Evolutionary conservation across 2,888 invertebrate genomes (phyloP), one percentile per base, ranked within the genome.

Genomic region (Endomychus coccineus): DNA sequence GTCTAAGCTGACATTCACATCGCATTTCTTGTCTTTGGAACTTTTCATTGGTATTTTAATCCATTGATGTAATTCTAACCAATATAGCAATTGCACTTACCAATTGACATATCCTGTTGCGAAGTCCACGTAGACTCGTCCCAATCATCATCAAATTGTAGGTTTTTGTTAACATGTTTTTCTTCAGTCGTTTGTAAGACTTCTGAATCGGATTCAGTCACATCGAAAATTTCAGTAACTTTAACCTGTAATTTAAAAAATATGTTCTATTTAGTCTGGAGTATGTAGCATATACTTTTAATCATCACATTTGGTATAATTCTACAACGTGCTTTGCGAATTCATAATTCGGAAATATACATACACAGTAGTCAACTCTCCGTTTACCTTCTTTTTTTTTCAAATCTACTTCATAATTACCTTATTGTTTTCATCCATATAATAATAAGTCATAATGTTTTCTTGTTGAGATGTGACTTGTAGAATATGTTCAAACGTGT

Each of bases 371-470:
- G n/a, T n/a, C n/a, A n/a, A n/a, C n/a, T n/a, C n/a, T n/a, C n/a
- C n/a, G n/a, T n/a, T n/a, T n/a, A n/a, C n/a, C n/a, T n/a, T n/a
- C n/a, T n/a, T n/a, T n/a, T n/a, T n/a, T n/a, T n/a, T n/a, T n/a
- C n/a, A n/a, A n/a, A n/a, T n/a, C n/a, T n/a, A n/a, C n/a, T n/a
- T 11, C 10, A 25, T 25, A 25, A 25, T 51, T 61, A 80, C 83
- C 72, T 86, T 82, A 64, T 88, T 86, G 54, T 87, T 78, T 51
- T 83, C 81, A 61, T 91, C 90, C 61, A 86, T 78, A 62, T 91
- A 94, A 67, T 92, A 91, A 67, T 87, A 92, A 1, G 90, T 84
- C 71, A 92, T 85, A 5, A 89, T 71, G 0, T 91, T 84, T 51
- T 94, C 92, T 56, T 91, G 88, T 51, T 87, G 81, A 27, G 83